Conservation (phyloP, 2,797 vertebrate species). For the Ceyx erithaca region DNA sequence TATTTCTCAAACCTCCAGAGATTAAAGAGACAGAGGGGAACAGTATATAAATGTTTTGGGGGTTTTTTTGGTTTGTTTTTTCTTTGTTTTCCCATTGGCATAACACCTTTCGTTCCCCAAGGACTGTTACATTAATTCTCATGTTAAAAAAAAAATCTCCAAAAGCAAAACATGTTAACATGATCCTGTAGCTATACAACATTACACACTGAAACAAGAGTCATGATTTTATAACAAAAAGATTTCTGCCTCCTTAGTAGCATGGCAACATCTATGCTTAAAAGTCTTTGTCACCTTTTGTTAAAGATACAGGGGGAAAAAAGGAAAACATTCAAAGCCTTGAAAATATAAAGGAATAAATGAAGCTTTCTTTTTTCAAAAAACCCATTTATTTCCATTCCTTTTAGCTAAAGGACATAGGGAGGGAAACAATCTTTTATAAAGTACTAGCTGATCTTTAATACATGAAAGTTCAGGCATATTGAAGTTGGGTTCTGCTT, state of each 20-base stretch:
- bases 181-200: background rate
- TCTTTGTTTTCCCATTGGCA: background rate
- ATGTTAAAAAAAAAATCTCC: background rate
- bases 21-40: background rate
- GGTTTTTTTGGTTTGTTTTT: background rate
- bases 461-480: background rate
- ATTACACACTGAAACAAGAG: background rate
- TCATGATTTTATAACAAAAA: background rate
- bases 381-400: background rate
- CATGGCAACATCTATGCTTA: background rate
- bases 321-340: background rate
- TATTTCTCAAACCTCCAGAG: background rate
- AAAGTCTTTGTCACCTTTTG: background rate
- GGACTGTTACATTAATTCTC: background rate
- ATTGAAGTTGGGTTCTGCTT: background rate
- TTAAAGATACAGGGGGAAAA: background rate
- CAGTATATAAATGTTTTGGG: background rate
- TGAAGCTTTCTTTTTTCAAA: background rate
- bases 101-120: background rate
- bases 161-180: background rate
- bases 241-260: background rate
- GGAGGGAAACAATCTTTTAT: background rate
- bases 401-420: background rate
- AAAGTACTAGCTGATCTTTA: background rate
- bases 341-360: background rate